Base-by-base conservation (phyloP, 2,113 vertebrate genomes). In the Equus przewalskii region DNA sequence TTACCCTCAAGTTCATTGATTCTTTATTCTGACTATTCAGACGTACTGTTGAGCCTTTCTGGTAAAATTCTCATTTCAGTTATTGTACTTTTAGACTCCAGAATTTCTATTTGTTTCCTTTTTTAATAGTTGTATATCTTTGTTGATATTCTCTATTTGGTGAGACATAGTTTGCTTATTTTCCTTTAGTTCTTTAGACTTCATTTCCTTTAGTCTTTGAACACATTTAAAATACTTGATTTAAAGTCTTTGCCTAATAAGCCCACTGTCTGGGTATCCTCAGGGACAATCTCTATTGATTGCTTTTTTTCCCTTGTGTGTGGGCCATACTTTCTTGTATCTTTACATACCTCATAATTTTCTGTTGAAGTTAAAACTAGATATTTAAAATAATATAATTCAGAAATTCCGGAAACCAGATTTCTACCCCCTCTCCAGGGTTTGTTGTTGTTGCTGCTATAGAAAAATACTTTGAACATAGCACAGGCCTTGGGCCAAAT, bases 161-260 rank as follows among this genome's bases (percentile, higher is more conserved):
- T 41, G 62, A 95, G 16, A 90, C 49, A 89, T 51, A 21, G 51
- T 64, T 84, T 22, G 88, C 18, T 49, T 70, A 64, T 78, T 95
- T 88, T 90, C 56, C 51, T 96, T 93, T 78, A 60, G 49, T 72
- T 81, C 36, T 65, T 80, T 83, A 82, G 16, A 67, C 33, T 36
- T 84, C 64, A 70, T 84, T 95, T 94, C 82, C 56, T 95, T 67
- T 79, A 73, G 65, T 91, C 41, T 95, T 93, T 75, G 58, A 94
- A 69, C 18, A 91, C 24, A 72, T 60, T 93, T 83, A 86, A 84
- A 89, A 82, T 84, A 51, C 15, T 3, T 58, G 21, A 44, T 78
- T 91, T 85, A 94, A 84, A 73, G 51, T 84, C 56, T 96, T 88
- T 91, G 64, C 72, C 72, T 80, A 69, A 26, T 90, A 90, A 95